Evolutionary conservation across 2,797 vertebrate genomes (phyloP).

Genomic region (Heteromormyrus szaboi): DNA sequence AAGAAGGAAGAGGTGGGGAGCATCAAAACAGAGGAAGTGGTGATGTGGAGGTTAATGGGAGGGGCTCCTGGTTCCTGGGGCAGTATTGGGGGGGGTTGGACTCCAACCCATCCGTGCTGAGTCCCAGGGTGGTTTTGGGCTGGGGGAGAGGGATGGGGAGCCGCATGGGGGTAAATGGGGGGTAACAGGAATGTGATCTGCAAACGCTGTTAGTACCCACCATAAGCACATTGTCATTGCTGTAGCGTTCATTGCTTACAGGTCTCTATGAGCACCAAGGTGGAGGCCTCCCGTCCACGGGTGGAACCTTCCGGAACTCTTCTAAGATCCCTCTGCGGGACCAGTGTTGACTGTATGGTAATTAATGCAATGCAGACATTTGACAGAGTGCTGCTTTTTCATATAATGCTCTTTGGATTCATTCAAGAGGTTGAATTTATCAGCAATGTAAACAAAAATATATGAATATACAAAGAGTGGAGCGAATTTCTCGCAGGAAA

Average conservation of each 20-base stretch:
- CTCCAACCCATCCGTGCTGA: slow-evolving; percentile 7
- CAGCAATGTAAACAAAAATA: background rate
- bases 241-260: no score
- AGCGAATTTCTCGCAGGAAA: background rate
- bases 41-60: background rate
- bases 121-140: background rate
- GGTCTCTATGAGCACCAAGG: no score
- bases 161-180: background rate
- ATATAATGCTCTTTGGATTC: background rate
- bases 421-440: background rate
- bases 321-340: background rate
- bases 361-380: background rate
- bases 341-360: background rate
- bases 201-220: slow-evolving; percentile 19
- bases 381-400: background rate
- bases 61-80: slow-evolving; percentile 1
- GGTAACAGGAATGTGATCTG: background rate
- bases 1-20: background rate
- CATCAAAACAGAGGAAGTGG: background rate
- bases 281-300: no score
- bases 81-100: background rate
- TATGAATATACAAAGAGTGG: background rate
- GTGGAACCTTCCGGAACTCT: background rate
- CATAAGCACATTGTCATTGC: background rate
- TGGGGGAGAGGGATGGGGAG: slow-evolving; percentile 1